Evolutionary conservation across 2,113 vertebrate genomes (phyloP), one percentile per base, ranked within the genome.

Genomic region (Cyprinus carpio): DNA sequence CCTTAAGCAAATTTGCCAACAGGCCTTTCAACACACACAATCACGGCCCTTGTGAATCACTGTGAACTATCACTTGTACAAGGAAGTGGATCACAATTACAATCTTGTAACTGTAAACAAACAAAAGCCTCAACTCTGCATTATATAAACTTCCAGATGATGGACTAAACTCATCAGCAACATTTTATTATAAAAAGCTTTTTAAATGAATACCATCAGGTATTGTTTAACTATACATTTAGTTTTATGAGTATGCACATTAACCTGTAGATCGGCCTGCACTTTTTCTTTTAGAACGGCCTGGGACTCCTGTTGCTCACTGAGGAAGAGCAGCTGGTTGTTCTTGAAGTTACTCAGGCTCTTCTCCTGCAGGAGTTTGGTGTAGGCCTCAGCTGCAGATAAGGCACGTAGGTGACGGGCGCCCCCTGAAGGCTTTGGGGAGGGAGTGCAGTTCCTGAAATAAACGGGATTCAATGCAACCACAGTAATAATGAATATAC

Each of bases 261-360:
- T 23, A 84, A 94, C 93, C 92, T 90, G 91, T 85, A 83, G 83
- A 79, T 81, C 90, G 77, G 20, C 90, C 88, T 96, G 82, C 82
- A 93, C 92, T 6, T 94, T 93, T 85, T 94, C 93, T 88, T 93
- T 93, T 74, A 95, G 89, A 37, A 92, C 91, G 18, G 91, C 91
- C 83, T 94, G 94, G 75, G 92, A 91, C 89, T 95, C 93, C 75
- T 93, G 92, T 75, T 94, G 65, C 80, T 94, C 94, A 88, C 92
- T 91, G 87, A 94, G 91, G 90, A 95, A 93, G 54, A 89, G 58
- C 84, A 91, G 91, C 72, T 91, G 94, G 29, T 87, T 89, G 89
- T 81, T 89, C 71, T 90, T 91, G 80, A 91, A 23, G 79, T 79
- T 88, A 51, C 60, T 81, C 58, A 83, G 88, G 81, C 84, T 92